Evolutionary conservation across 2,113 vertebrate species (phyloP).

Genomic region (Brachyhypopomus gauderio): DNA sequence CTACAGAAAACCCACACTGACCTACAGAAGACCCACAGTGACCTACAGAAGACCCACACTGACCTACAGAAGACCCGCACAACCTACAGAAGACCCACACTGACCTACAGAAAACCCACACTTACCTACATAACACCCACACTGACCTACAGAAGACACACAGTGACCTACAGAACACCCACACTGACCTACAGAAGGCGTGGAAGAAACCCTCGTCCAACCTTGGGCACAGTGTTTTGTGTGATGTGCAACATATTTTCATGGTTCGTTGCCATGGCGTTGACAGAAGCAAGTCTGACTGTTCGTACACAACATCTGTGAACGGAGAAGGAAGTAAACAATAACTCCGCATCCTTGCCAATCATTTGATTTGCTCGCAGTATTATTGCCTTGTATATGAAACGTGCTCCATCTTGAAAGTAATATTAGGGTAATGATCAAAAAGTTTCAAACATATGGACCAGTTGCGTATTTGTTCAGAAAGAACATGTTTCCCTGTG

Average conservation of each 20-base stretch:
- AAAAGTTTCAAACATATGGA: too few relatives aligned
- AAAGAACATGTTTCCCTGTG: background rate
- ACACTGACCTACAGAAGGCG: slow-evolving; percentile 5
- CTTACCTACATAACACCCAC: too few relatives aligned
- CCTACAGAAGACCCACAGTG: too few relatives aligned
- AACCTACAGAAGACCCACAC: too few relatives aligned
- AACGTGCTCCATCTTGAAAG: background rate
- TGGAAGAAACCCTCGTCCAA: background rate
- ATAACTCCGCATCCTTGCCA: background rate
- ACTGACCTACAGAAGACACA: too few relatives aligned
- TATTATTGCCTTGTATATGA: background rate
- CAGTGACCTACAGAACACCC: slow-evolving; percentile 2
- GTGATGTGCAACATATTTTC: background rate
- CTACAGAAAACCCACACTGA: too few relatives aligned
- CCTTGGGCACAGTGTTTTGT: background rate
- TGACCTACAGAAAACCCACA: too few relatives aligned
- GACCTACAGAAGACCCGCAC: too few relatives aligned
- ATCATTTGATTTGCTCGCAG: background rate
- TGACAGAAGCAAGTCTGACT: background rate
- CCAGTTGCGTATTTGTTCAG: background rate
- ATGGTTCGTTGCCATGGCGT: too few relatives aligned
- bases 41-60: too few relatives aligned
- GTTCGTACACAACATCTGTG: background rate
- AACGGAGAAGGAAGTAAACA: background rate
- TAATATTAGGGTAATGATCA: too few relatives aligned